Evolutionary conservation across 2,113 vertebrate species (phyloP).

Genomic region (Ctenodactylus gundi): DNA sequence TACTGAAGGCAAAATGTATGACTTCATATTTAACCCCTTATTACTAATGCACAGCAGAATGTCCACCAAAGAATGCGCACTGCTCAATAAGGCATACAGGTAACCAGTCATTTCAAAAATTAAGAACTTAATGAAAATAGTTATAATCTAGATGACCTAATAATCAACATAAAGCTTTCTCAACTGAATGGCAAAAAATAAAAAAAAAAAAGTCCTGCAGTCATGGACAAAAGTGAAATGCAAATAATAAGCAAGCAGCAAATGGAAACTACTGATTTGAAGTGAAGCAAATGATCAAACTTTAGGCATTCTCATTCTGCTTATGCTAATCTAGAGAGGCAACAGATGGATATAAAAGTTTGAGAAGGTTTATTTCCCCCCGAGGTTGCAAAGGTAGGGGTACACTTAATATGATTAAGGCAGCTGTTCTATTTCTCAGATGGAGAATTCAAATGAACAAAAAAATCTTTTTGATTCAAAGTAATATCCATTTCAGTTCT

Average conservation of each 20-base stretch:
- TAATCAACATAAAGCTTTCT: not conserved
- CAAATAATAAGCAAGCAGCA: conserved; percentile 11
- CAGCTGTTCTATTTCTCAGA: conserved; percentile 17
- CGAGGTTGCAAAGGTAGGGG: conserved; percentile 3
- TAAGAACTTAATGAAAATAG: not conserved
- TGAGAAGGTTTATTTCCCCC: not conserved
- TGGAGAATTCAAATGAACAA: not conserved
- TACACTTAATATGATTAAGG: not conserved
- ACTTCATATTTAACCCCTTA: not conserved
- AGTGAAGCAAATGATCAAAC: not conserved
- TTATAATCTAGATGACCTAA: not conserved
- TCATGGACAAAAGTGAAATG: not conserved
- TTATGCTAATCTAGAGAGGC: not conserved
- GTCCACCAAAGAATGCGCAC: too few species aligned
- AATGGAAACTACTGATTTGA: not conserved
- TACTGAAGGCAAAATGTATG: not conserved
- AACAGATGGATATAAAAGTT: conserved; percentile 34
- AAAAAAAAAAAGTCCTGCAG: too few species aligned
- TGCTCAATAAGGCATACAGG: too few species aligned
- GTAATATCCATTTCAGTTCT: not conserved
- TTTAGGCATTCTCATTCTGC: not conserved
- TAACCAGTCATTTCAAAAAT: not conserved
- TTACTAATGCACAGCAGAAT: not conserved
- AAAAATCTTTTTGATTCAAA: not conserved
- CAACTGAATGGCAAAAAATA: not conserved